Base-by-base conservation (phyloP, 2,113 vertebrate species). In the Oreochromis tanganicae region DNA sequence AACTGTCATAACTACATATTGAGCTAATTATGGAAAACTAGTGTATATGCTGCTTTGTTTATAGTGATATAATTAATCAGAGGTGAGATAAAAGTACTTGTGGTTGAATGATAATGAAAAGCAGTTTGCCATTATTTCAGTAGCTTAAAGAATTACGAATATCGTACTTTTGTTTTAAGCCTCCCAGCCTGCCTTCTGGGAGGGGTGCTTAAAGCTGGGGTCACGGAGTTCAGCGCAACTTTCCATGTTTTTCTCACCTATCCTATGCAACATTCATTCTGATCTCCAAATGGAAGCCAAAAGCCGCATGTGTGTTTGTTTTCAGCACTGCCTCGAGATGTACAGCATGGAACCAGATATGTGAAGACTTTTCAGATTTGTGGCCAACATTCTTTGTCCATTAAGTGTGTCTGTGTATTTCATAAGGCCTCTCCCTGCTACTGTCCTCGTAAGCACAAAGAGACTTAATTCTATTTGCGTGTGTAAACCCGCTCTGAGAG, bases 231-330 rank as follows among this genome's bases (percentile, higher is more conserved):
- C 83, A 63, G 46, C 17, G 17, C 4, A 46, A 48, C 73, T 78
- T 78, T 93, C 88, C 92, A 83, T 84, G 90, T 94, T 84, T 87
- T 86, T 88, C 89, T 91, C 95, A 92, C 95, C 91, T 88, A 97
- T 97, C 96, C 98, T 99, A 98, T 98, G 98, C 98, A 99, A 98
- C 96, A 94, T 94, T 96, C 92, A 80, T 89, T 90, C 94, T 94
- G 93, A 96, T 94, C 97, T 96, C 93, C 61, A 92, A 92, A 95
- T 91, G 95, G 95, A 96, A 97, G 94, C 96, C 95, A 95, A 97
- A 91, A 96, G 93, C 82, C 34, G 63, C 78, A 79, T 43, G 71
- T 73, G 57, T 32, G n/a, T 95, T 95, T 75, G 75, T 91, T 91
- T 94, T 94, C 84, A 91, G 89, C 96, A 96, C 96, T 97, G 96